These are phyloP conservation scores for Babylonia areolata DNA, from an alignment of 1,140 invertebrate species.

Conservation along the genomic window DNA sequence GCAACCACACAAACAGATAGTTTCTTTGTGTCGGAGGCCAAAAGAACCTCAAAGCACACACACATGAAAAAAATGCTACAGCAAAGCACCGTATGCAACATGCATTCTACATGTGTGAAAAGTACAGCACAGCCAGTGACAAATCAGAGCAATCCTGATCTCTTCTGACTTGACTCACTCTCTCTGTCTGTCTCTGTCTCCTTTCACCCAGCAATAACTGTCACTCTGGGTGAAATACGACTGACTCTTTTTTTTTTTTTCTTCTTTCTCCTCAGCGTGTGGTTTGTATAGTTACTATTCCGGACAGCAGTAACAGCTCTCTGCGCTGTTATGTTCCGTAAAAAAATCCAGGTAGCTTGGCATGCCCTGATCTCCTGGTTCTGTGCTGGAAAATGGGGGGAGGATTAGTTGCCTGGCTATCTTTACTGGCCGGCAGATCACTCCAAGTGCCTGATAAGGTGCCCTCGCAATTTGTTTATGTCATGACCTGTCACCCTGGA, in stretches of 20 bases:
- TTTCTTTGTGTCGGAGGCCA: too few relatives aligned
- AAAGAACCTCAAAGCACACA: too few relatives aligned
- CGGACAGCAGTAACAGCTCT: not conserved
- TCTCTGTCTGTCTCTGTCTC: not conserved
- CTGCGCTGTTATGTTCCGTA: not conserved
- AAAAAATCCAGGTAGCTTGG: not conserved
- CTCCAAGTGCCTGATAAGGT: not conserved
- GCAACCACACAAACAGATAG: too few relatives aligned
- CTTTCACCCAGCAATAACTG: not conserved
- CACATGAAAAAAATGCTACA: too few relatives aligned
- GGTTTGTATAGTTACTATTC: not conserved
- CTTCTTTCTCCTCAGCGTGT: not conserved
- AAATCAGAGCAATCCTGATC: not conserved
- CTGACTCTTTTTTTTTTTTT: too few relatives aligned
- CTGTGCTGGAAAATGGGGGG: not conserved
- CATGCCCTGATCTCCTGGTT: not conserved
- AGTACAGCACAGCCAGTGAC: not conserved
- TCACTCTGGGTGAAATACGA: not conserved
- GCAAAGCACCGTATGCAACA: too few relatives aligned
- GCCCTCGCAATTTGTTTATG: not conserved
- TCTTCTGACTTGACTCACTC: not conserved
- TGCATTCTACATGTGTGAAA: not conserved
- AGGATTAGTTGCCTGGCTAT: slow-evolving; percentile 19
- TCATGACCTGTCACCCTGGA: not conserved
- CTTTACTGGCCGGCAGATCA: not conserved